Evolutionary conservation across 2,888 invertebrate species (phyloP), one percentile per base, ranked within the genome.

Genomic region (Eurytoma californica): DNA sequence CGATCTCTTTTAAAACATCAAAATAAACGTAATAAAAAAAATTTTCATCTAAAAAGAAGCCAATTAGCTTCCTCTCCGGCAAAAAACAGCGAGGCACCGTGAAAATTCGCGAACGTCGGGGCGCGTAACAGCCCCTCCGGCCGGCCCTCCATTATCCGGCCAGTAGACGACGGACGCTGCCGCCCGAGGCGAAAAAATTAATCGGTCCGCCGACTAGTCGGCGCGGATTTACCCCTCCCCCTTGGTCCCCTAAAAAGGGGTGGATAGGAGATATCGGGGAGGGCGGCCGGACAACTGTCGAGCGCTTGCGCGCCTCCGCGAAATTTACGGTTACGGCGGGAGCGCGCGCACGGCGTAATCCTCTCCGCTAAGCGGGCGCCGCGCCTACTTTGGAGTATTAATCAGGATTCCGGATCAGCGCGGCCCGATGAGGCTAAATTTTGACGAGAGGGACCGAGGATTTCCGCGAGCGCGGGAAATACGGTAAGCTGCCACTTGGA

Each of bases 351-450:
- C 20, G 66, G 72, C 24, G 68, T 80, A 80, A 80, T 72, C 74
- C 80, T 80, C 74, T 80, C 74, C 55, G 72, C 78, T 80, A 80
- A 80, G 39, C 65, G 58, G 49, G 30, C 39, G 14, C 20, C 1
- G 47, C 24, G 65, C 57, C 65, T 65, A 69, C 57, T 68, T 80
- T 58, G 51, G 77, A 72, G 73, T 80, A 80, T 80, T 80, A 80
- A 80, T 80, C 77, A 73, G 77, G 77, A 80, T 80, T 77, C 47
- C 61, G 77, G 77, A 72, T 80, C 70, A 63, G 76, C 28, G 67
- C 51, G 5, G 30, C 30, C 20, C 66, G 53, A 70, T 70, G 55
- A 14, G 51, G 65, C 39, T 7, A 39, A 39, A 39, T 39, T 39
- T 39, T 39, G 39, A n/a, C 24, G 58, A 53, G 58, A 61, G 63